Conservation (phyloP, 2,888 invertebrate genomes). For the Celastrina argiolus region DNA sequence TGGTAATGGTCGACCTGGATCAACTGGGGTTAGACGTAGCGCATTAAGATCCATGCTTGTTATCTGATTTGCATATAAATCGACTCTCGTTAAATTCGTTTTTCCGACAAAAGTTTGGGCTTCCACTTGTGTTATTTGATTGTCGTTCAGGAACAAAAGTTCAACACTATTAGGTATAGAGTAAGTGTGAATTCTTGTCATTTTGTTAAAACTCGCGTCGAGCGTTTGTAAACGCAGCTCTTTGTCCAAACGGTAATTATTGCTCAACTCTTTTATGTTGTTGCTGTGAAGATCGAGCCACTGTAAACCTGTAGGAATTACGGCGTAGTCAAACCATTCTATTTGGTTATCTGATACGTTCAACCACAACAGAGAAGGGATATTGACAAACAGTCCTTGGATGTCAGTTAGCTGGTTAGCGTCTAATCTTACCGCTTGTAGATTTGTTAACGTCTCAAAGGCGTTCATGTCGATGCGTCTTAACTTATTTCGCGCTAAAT, state of each 20-base stretch:
- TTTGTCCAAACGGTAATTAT: conserved; percentile 83
- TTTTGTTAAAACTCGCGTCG: conserved; percentile 93
- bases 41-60: conserved; percentile 93
- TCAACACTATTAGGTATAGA: conserved; percentile 92
- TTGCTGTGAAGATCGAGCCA: conserved; percentile 95
- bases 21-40: conserved; percentile 87
- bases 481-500: conserved; percentile 91
- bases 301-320: conserved; percentile 88
- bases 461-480: conserved; percentile 87
- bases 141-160: conserved; percentile 91
- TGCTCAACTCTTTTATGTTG: conserved; percentile 86
- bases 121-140: conserved; percentile 89
- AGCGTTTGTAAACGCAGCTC: conserved; percentile 88
- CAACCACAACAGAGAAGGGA: conserved; percentile 90
- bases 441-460: conserved; percentile 86
- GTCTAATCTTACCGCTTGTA: conserved; percentile 92
- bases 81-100: conserved; percentile 91
- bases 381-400: conserved; percentile 89
- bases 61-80: conserved; percentile 95
- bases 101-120: conserved; percentile 94
- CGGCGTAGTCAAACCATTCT: conserved; percentile 91
- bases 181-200: conserved; percentile 85
- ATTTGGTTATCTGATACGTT: conserved; percentile 95
- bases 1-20: conserved; percentile 85
- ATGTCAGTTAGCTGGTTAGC: conserved; percentile 90